These are phyloP conservation scores for Eupithecia tripunctaria DNA, from an alignment of 2,888 invertebrate species.

Conservation along the genomic window DNA sequence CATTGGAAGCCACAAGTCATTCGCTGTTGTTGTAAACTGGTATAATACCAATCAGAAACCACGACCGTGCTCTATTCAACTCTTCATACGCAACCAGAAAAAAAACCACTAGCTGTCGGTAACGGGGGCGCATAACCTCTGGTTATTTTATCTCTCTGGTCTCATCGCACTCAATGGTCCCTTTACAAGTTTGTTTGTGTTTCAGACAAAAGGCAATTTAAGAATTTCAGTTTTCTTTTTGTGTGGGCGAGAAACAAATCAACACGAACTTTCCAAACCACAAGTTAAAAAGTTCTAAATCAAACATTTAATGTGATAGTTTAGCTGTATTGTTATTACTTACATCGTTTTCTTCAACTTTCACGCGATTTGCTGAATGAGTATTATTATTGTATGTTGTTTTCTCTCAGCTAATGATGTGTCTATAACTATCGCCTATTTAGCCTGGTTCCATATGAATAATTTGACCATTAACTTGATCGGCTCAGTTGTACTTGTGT, in stretches of 20 bases:
- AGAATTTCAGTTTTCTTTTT: background rate
- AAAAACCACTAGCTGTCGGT: background rate
- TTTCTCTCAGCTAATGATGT: constrained; percentile 26
- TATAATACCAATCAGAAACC: background rate
- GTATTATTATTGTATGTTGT: constrained; percentile 19
- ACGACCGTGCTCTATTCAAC: background rate
- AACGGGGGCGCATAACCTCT: background rate
- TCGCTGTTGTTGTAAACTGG: background rate
- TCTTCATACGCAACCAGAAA: background rate
- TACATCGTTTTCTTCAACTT: constrained; percentile 26
- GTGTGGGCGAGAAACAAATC: background rate
- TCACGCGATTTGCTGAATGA: constrained; percentile 24
- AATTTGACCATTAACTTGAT: constrained; percentile 30
- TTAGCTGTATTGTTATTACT: constrained; percentile 18
- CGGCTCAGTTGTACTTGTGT: constrained; percentile 13
- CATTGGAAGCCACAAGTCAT: background rate
- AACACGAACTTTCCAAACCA: background rate
- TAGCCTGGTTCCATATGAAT: constrained; percentile 37
- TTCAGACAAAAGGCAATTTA: background rate
- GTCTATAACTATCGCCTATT: constrained; percentile 18
- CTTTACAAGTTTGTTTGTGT: background rate
- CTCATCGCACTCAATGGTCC: background rate
- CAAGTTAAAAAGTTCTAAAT: background rate
- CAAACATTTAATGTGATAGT: constrained; percentile 24
- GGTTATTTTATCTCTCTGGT: background rate